phyloP scores from a whole-genome alignment of 2,797 vertebrate genomes.

The Cygnus olor region DNA sequence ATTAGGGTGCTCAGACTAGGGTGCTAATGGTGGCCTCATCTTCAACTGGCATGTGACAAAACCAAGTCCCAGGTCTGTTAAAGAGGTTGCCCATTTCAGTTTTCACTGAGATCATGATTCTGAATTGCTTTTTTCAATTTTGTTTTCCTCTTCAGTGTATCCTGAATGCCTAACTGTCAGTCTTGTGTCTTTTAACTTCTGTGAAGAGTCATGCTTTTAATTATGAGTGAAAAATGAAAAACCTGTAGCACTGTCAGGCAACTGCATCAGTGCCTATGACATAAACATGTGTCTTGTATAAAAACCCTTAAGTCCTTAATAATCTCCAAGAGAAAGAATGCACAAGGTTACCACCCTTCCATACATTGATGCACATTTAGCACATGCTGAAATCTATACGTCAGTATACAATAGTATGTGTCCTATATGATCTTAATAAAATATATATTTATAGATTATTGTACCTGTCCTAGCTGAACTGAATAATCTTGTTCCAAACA shows the following conservation, averaged over 20 bases:
- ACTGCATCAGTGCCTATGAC: neutral
- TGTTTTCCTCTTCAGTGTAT: neutral
- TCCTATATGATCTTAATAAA: neutral
- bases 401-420: neutral
- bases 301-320: neutral
- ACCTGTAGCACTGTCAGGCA: rapidly evolving
- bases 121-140: neutral
- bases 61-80: neutral
- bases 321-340: neutral
- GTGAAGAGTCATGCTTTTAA: neutral
- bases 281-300: rapidly evolving
- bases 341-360: neutral
- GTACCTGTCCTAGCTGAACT: neutral
- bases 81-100: neutral
- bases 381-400: rapidly evolving
- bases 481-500: neutral
- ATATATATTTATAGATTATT: neutral
- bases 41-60: neutral
- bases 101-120: neutral
- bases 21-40: neutral
- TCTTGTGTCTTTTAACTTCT: neutral
- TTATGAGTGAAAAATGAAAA: neutral
- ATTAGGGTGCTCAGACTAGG: neutral
- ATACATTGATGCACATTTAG: neutral
- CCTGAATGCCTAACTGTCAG: neutral